Evolutionary conservation across 2,888 invertebrate species (phyloP), one percentile per base, ranked within the genome.

Genomic region (Tortrix viridana): DNA sequence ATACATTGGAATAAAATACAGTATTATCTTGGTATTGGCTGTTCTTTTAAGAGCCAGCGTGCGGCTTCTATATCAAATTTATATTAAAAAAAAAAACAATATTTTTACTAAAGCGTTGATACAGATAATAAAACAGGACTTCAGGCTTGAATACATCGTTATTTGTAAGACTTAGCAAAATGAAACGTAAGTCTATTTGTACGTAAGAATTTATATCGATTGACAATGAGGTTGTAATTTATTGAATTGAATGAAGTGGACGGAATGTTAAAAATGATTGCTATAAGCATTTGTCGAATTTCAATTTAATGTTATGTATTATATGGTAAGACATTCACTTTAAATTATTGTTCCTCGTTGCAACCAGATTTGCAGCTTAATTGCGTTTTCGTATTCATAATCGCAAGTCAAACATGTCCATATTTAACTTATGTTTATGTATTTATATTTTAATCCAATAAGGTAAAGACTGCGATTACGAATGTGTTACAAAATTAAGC

Each of bases 151-250:
- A 18, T 9, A 5, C 19, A 16, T 41, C 41, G 41, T 41, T 41
- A 41, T 41, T 26, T 19, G 44, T 26, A 44, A 44, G 16, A 23
- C 20, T 26, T 48, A 53, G 43, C 3, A 57, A 57, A 62, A 63
- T 23, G 52, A 47, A 52, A 44, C 46, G 46, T 52, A 63, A 53
- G 22, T 41, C 26, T 60, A 60, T 22, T 18, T 57, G 50, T 63
- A 58, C 57, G 63, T 63, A 58, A 58, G 63, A 58, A 22, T 63
- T 63, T 53, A 63, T 58, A 63, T 63, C 48, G 63, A 53, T 41
- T 63, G 57, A 37, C 58, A 58, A 22, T 63, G 58, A 63, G 63
- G 63, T 63, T 63, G 63, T 63, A 63, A 58, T 58, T 63, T 63
- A 63, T 63, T 62, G 62, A 47, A 52, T 38, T 26, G 38, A 16